Percentiles rank a stretch among this genome's conserved stretches.
Evolutionary conservation across 2,113 vertebrate species (phyloP).

Genomic region (Mesitornis unicolor): DNA sequence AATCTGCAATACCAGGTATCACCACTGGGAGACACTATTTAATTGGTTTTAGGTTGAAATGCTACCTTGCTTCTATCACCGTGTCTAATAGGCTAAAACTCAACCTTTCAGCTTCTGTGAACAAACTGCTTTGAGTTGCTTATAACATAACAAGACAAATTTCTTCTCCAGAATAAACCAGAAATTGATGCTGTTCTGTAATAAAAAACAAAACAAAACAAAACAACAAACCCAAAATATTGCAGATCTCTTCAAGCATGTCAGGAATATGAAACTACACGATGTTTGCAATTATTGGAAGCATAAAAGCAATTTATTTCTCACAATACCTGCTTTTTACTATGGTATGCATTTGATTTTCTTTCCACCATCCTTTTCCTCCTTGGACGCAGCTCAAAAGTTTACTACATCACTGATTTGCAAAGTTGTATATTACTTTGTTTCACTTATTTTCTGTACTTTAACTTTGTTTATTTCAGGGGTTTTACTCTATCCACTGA

Average conservation of each 20-base stretch:
- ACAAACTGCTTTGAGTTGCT: not conserved
- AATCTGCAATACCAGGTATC: not conserved
- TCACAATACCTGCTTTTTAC: not conserved
- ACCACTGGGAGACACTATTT: constrained; percentile 48
- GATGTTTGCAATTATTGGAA: constrained; percentile 3
- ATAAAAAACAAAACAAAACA: not conserved
- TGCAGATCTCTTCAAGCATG: not conserved
- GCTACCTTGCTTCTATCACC: not conserved
- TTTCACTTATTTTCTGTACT: not conserved
- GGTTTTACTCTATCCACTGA: not conserved
- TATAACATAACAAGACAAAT: not conserved
- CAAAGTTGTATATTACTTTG: not conserved
- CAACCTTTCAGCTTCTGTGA: not conserved
- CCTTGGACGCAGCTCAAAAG: not conserved
- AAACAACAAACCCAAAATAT: too few species aligned
- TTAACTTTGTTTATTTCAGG: not conserved
- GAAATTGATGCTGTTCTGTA: not conserved
- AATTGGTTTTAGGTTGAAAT: not conserved
- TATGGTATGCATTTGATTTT: not conserved
- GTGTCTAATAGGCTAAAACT: not conserved
- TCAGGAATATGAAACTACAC: not conserved
- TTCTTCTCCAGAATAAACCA: not conserved
- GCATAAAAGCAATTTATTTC: not conserved
- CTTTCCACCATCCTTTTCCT: not conserved
- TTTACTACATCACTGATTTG: not conserved